These are phyloP conservation scores for Chrysopilus asiliformis DNA, from an alignment of 2,888 invertebrate species.

Conservation along the genomic window DNA sequence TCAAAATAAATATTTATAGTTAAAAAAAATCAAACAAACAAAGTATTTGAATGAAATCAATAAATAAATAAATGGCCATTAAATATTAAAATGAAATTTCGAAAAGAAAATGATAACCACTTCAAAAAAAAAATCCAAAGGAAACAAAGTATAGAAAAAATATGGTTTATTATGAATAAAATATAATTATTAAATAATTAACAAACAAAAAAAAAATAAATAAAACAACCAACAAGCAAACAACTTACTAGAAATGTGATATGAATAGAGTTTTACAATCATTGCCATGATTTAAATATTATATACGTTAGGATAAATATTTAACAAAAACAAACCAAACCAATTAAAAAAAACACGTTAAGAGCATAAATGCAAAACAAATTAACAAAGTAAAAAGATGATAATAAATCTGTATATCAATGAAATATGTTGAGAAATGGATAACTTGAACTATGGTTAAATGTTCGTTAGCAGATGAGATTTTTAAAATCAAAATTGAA, in stretches of 20 bases:
- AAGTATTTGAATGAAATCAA: constrained; percentile 8
- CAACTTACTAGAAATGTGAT: constrained; percentile 13
- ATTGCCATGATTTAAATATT: constrained; percentile 16
- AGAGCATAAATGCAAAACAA: no score
- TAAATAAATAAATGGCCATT: constrained; percentile 12
- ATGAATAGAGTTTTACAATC: constrained; percentile 12
- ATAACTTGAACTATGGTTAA: no score
- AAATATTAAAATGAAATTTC: constrained; percentile 6
- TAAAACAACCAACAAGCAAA: constrained; percentile 10
- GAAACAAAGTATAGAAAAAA: constrained; percentile 5
- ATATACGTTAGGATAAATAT: constrained; percentile 11
- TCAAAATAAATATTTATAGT: constrained; percentile 8
- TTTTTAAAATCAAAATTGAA: no score
- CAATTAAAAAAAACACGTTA: no score
- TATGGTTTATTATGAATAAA: no score
- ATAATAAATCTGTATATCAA: no score
- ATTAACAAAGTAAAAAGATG: no score
- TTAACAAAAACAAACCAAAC: no score
- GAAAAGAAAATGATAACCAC: not conserved
- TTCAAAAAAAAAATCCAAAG: constrained; percentile 8
- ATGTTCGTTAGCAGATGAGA: no score
- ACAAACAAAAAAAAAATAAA: constrained; percentile 5
- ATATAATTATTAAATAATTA: no score
- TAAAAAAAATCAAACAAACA: constrained; percentile 3
- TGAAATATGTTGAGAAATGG: no score